A percentile compares a stretch with the other conserved stretches of the same genome.
These are phyloP conservation scores for Pygoscelis antarcticus DNA, from an alignment of 2,113 vertebrate genomes.

Conservation along the genomic window DNA sequence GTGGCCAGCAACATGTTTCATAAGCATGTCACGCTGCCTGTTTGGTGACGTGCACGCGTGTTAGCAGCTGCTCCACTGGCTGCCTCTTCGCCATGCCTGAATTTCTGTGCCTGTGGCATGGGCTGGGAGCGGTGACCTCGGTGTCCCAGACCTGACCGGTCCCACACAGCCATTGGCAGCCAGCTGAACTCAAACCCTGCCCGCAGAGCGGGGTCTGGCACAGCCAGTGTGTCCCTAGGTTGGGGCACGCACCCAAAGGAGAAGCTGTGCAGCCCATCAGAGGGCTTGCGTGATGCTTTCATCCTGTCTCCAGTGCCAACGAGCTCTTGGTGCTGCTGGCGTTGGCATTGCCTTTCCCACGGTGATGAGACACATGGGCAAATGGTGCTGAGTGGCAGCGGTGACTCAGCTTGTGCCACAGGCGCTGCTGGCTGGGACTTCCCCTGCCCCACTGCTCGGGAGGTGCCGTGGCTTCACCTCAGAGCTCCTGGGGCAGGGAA, in stretches of 20 bases:
- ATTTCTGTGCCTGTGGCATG: background rate
- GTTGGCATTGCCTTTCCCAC: accelerated
- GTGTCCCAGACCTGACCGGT: background rate
- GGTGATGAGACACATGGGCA: accelerated
- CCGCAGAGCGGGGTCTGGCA: background rate
- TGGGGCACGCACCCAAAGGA: accelerated
- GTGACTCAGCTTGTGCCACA: accelerated
- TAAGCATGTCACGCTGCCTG: background rate
- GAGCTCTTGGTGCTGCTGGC: background rate
- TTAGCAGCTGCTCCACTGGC: background rate
- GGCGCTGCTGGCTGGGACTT: background rate
- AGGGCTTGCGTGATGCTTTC: background rate
- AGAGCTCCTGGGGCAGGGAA: background rate
- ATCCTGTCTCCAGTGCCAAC: accelerated
- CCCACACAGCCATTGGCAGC: background rate
- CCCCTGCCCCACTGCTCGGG: background rate
- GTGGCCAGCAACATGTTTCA: accelerated
- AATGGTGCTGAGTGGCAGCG: accelerated
- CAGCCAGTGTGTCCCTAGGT: background rate
- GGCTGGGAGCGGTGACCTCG: background rate
- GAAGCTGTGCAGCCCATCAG: accelerated
- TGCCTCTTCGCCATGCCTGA: background rate
- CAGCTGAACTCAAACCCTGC: background rate
- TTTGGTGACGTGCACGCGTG: accelerated
- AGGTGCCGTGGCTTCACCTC: background rate